These are phyloP conservation scores for Salminus brasiliensis DNA, from an alignment of 2,113 vertebrate genomes.

Conservation along the genomic window DNA sequence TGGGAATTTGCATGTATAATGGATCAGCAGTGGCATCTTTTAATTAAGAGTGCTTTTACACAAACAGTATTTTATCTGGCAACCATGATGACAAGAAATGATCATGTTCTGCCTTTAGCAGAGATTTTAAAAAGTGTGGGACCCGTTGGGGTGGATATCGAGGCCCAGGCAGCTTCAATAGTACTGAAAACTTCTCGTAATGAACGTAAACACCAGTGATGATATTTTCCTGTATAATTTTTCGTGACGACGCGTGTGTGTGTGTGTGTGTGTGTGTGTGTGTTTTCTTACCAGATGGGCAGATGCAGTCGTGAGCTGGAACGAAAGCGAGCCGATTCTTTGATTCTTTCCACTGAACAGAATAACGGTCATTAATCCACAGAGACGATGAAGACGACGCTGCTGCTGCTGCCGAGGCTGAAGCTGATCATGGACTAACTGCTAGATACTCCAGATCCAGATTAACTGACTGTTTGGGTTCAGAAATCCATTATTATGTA, in stretches of 20 bases:
- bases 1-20: too few relatives aligned
- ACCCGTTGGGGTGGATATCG: too few relatives aligned
- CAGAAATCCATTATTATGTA: neutral
- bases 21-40: too few relatives aligned
- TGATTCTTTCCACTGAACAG: slow-evolving; percentile 67
- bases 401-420: neutral
- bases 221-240: neutral
- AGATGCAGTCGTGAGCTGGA: slow-evolving; percentile 87
- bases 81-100: too few relatives aligned
- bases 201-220: neutral
- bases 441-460: neutral
- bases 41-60: too few relatives aligned
- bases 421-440: neutral
- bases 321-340: slow-evolving; percentile 91
- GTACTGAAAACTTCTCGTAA: neutral
- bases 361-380: neutral
- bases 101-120: too few relatives aligned
- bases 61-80: too few relatives aligned
- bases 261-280: slow-evolving; percentile 13
- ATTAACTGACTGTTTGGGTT: neutral
- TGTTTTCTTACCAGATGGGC: slow-evolving; percentile 81
- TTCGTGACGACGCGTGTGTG: too few relatives aligned
- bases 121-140: too few relatives aligned
- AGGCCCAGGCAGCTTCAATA: too few relatives aligned
- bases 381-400: neutral